Evolutionary conservation across 2,797 vertebrate genomes (phyloP).

Genomic region (Parauchenoglanis ngamensis): DNA sequence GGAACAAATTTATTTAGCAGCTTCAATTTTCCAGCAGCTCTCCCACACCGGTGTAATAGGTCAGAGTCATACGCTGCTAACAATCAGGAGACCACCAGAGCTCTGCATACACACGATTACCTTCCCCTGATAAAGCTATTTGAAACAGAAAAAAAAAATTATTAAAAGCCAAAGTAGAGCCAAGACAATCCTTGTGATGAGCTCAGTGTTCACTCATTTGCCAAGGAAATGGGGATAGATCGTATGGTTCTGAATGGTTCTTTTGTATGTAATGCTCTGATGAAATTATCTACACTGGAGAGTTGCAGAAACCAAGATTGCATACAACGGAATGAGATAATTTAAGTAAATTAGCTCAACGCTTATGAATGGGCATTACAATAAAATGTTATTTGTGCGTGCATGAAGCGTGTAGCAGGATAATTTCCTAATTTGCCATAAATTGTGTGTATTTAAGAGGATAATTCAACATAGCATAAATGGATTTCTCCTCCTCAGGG

Average conservation of each 20-base stretch:
- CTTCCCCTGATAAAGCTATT: constrained; percentile 38
- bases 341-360: constrained; percentile 41
- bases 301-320: constrained; percentile 4
- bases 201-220: neutral
- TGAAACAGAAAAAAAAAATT: constrained; percentile 11
- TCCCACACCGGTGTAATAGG: constrained; percentile 46
- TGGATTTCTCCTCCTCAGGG: neutral
- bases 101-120: constrained; percentile 43
- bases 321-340: constrained; percentile 28
- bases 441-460: constrained; percentile 4
- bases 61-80: constrained; percentile 49
- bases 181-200: constrained; percentile 4
- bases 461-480: constrained; percentile 22
- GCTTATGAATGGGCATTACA: constrained; percentile 29
- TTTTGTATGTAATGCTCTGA: constrained; percentile 10
- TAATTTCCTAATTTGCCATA: constrained; percentile 22
- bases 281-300: constrained; percentile 31
- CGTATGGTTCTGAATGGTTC: neutral
- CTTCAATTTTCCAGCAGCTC: constrained; percentile 58
- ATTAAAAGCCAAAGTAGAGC: constrained; percentile 21
- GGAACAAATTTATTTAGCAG: constrained; percentile 62
- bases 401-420: neutral
- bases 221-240: constrained; percentile 29
- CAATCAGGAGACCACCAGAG: constrained; percentile 39
- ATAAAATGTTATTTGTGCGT: constrained; percentile 13